These are phyloP conservation scores for Drosophila mimetica DNA, from an alignment of 2,888 invertebrate genomes.

Conservation along the genomic window DNA sequence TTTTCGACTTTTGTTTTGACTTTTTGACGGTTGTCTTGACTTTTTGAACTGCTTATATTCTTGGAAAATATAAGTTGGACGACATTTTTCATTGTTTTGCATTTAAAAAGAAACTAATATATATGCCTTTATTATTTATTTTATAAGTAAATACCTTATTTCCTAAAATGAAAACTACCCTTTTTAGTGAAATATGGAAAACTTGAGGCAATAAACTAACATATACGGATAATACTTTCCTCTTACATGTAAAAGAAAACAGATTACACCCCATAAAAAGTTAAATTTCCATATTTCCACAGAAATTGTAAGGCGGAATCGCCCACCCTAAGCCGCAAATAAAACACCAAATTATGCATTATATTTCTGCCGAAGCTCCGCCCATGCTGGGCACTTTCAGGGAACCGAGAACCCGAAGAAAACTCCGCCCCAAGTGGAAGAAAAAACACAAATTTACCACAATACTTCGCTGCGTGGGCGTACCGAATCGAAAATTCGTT, in stretches of 20 bases:
- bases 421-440: constrained; percentile 60
- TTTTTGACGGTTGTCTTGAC: constrained; percentile 72
- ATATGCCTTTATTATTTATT: not conserved
- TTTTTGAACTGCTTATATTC: constrained; percentile 61
- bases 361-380: constrained; percentile 59
- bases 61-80: constrained; percentile 32
- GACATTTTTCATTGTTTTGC: not conserved
- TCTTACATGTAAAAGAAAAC: not conserved
- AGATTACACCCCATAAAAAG: constrained; percentile 15
- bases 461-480: constrained; percentile 59
- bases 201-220: not conserved
- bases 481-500: constrained; percentile 69
- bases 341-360: constrained; percentile 54
- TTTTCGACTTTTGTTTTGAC: constrained; percentile 73
- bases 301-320: constrained; percentile 6
- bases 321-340: constrained; percentile 22
- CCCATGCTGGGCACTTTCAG: constrained; percentile 49
- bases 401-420: constrained; percentile 25
- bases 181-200: not conserved
- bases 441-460: constrained; percentile 55
- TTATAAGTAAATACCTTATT: not conserved
- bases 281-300: not conserved
- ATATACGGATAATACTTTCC: not conserved
- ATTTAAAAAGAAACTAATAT: not conserved
- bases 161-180: not conserved